These are phyloP conservation scores for Drosophila melanosoma DNA, from an alignment of 2,888 invertebrate species.

Conservation along the genomic window DNA sequence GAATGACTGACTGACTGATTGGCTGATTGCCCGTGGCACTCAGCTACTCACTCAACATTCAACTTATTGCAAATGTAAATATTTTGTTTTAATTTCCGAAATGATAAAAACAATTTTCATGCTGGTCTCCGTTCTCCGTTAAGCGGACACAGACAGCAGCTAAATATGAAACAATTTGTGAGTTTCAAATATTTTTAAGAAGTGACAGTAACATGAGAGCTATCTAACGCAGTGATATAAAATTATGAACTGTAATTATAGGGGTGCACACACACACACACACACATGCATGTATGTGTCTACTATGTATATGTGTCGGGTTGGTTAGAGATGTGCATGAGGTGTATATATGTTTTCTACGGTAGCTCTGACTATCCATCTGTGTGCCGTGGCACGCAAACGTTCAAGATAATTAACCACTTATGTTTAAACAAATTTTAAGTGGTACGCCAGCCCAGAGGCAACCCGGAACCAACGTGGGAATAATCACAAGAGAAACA, in stretches of 20 bases:
- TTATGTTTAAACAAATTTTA: conserved; percentile 81
- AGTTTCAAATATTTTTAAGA: conserved; percentile 26
- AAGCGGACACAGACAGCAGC: conserved; percentile 3
- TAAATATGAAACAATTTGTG: conserved; percentile 38
- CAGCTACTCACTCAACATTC: conserved; percentile 34
- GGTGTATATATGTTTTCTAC: conserved; percentile 50
- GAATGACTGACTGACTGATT: conserved; percentile 10
- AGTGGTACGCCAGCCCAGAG: conserved; percentile 59
- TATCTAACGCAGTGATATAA: conserved; percentile 67
- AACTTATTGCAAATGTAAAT: conserved; percentile 78
- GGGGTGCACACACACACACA: conserved; percentile 55
- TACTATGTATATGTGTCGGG: conserved; percentile 5
- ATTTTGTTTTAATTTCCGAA: conserved; percentile 75
- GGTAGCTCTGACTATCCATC: conserved; percentile 41
- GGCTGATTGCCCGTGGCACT: conserved; percentile 33
- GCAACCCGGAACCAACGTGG: conserved; percentile 62
- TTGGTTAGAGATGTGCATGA: conserved; percentile 31
- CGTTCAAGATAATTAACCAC: conserved; percentile 81
- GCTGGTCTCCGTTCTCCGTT: conserved; percentile 50
- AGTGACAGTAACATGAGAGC: conserved; percentile 48
- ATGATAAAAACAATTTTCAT: conserved; percentile 64
- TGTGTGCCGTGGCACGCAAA: conserved; percentile 61
- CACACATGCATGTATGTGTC: not conserved
- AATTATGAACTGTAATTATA: conserved; percentile 77
- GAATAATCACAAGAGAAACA: conserved; percentile 64